Evolutionary conservation across 2,113 vertebrate species (phyloP), one percentile per base, ranked within the genome.

Genomic region (Tiliqua scincoides): DNA sequence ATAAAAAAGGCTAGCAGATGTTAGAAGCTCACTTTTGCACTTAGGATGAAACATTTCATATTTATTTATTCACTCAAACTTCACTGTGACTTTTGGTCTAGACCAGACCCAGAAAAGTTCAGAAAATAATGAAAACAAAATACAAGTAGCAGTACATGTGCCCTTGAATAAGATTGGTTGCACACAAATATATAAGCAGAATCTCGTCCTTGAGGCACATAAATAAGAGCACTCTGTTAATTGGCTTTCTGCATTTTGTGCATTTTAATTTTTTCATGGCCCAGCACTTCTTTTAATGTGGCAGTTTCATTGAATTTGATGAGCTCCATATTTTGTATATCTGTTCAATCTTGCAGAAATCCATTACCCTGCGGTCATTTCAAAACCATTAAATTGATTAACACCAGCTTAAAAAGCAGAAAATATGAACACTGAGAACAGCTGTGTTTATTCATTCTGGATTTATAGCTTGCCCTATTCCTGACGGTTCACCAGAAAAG

Each of bases 311-410:
- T 80, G 61, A 79, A 23, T 70, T 54, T 57, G 30, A 70, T 54
- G 43, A 68, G 37, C 48, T 75, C 43, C 73, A 76, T 40, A 67
- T 74, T 77, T 78, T 62, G 35, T 35, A 23, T 48, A 77, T 85
- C 40, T n/a, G 82, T 87, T 70, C 40, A 89, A 77, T 85, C 27
- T n/a, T 52, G 35, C 17, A 88, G 83, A 88, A 94, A 94, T 93
- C 93, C 90, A 93, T 94, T 93, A 61, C 89, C 87, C 90, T 91
- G 84, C 40, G 87, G 85, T 62, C 37, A 57, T 89, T 89, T 91
- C 87, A 77, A 61, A 89, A 73, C 65, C 80, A 79, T 91, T 89
- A 93, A 94, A 94, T 94, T 86, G 93, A 93, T 95, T 94, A 93
- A 87, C 92, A 91, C 78, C 89, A 91, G 89, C 35, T 93, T 89